These are phyloP conservation scores for Troglohyphantes excavatus DNA, from an alignment of 2,888 invertebrate species.

Conservation along the genomic window DNA sequence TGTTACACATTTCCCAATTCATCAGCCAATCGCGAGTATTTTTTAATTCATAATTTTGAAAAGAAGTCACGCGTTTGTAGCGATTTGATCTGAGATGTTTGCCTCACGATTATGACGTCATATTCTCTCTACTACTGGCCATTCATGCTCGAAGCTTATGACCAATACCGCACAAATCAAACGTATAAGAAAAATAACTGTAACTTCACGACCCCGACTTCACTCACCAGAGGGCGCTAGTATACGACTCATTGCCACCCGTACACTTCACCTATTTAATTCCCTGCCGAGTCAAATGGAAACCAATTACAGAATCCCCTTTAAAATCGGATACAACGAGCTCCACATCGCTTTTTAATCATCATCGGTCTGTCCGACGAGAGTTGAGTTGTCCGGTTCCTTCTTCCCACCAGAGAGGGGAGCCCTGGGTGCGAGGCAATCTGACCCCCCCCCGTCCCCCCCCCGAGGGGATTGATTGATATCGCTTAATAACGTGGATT, in stretches of 20 bases:
- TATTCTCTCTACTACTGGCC: too few relatives aligned
- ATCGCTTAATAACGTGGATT: slow-evolving; percentile 75
- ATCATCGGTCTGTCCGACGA: neutral
- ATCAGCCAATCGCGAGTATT: too few relatives aligned
- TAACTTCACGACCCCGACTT: too few relatives aligned
- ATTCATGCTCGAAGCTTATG: too few relatives aligned
- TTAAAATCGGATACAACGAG: slow-evolving; percentile 33
- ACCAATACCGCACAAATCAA: too few relatives aligned
- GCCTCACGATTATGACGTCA: too few relatives aligned
- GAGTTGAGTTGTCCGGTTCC: slow-evolving; percentile 46
- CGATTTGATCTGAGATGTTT: too few relatives aligned
- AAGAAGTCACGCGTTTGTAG: too few relatives aligned
- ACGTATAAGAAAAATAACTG: too few relatives aligned
- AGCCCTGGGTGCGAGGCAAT: slow-evolving; percentile 7
- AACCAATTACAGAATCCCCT: slow-evolving; percentile 25
- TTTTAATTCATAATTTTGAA: too few relatives aligned
- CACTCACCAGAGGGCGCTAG: neutral
- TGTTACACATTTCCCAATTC: too few relatives aligned
- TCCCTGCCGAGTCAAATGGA: slow-evolving; percentile 2
- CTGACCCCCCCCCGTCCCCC: slow-evolving; percentile 23
- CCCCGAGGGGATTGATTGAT: slow-evolving; percentile 64
- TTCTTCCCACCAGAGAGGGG: neutral
- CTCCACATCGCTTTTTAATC: slow-evolving; percentile 51
- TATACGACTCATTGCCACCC: neutral
- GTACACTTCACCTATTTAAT: neutral